Base-by-base conservation (phyloP, 2,797 vertebrate genomes). In the Sebastes itinus region DNA sequence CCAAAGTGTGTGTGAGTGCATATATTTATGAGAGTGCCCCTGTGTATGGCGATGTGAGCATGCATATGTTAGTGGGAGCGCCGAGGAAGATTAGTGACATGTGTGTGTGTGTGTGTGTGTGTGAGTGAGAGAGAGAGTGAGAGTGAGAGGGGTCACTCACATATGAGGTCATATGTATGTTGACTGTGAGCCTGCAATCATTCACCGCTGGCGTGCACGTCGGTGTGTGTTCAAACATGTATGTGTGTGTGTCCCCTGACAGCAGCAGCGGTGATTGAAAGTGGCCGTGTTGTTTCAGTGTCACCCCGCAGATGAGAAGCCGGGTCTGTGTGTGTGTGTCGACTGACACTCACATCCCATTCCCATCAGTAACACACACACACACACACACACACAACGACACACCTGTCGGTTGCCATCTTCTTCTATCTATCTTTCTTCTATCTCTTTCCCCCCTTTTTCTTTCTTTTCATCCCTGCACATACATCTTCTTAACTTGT, bases 61-160 rank as follows among this genome's bases (percentile, higher is more conserved):
- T 76, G 93, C 89, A 92, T 94, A 92, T 82, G 86, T 91, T 91
- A 91, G 59, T 25, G 54, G 9, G 64, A 73, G 83, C 59, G 63
- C 68, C 77, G 38, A 60, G 76, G 67, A 75, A 54, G 77, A 85
- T 82, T 73, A 66, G 75, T 67, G 70, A 18, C 35, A 5, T 33
- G 60, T 38, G 77, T 73, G 58, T 76, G 60, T 70, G 80, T 35
- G 71, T 83, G 63, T 70, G 80, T 35, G 71, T 81, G 63, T 1
- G 61, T 23, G n/a, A 1, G 32, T 6, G 33, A 16, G 42, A 6
- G 27, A 7, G 12, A 32, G 22, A 5, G 59, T 9, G 18, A 64
- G 22, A 65, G 5, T 2, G 70, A 75, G 33, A 76, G 71, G 65
- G 75, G 81, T 77, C 71, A 38, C 58, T 78, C 80, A 66, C 63